Percentiles rank a stretch among this genome's conserved stretches.
phyloP scores from a whole-genome alignment of 2,888 invertebrate genomes.

The Spicauda simplicius region DNA sequence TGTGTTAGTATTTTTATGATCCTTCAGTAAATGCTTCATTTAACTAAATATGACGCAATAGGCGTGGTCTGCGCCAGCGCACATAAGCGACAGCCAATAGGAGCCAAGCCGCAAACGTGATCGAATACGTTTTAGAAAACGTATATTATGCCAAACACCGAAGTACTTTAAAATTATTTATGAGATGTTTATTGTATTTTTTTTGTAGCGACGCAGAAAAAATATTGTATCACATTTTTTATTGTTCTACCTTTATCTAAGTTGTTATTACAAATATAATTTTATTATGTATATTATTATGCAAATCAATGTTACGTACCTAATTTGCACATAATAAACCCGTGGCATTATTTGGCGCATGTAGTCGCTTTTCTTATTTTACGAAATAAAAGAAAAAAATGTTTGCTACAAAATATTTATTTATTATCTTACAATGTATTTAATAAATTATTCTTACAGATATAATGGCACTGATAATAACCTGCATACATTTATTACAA shows the following conservation, averaged over 20 bases:
- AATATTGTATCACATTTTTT: no score
- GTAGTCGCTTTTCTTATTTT: no score
- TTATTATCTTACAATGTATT: slow-evolving; percentile 3
- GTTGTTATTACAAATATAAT: no score
- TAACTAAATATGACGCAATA: slow-evolving; percentile 4
- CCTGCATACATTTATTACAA: neutral
- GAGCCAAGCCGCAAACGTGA: neutral
- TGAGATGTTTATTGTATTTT: neutral
- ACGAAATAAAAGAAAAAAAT: neutral
- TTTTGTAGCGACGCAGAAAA: no score
- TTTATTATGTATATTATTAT: no score
- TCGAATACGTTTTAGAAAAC: neutral
- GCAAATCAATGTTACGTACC: no score
- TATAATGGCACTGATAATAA: slow-evolving; percentile 21
- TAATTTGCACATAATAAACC: no score
- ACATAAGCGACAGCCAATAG: slow-evolving; percentile 13
- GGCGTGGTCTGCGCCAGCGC: slow-evolving; percentile 35
- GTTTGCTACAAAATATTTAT: neutral
- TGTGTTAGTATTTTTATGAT: neutral
- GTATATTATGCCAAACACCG: neutral
- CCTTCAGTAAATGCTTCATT: no score
- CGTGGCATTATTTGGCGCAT: no score
- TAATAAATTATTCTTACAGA: slow-evolving; percentile 21
- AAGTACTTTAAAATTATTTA: neutral
- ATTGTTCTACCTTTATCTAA: no score